A percentile compares a stretch with the other conserved stretches of the same genome.
Evolutionary conservation across 2,113 vertebrate genomes (phyloP).

Genomic region (Callithrix jacchus): DNA sequence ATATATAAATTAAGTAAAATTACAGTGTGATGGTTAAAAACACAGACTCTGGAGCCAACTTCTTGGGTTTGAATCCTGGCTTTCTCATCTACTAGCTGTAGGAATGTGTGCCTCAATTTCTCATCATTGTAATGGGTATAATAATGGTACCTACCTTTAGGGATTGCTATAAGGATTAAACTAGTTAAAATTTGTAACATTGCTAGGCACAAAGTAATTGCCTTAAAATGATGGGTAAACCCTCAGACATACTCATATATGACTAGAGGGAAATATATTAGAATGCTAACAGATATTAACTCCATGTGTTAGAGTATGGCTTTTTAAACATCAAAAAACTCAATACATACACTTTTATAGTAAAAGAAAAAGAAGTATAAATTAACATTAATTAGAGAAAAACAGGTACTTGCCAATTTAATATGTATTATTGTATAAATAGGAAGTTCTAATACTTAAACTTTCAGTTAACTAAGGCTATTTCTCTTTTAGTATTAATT

Average conservation of each 20-base stretch:
- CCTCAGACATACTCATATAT: background rate
- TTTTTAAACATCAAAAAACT: slow-evolving; percentile 16
- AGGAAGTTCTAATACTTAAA: background rate
- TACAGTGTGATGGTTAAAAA: background rate
- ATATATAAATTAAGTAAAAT: background rate
- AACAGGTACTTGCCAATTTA: background rate
- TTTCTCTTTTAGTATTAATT: slow-evolving; percentile 15
- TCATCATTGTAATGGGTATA: slow-evolving; percentile 35
- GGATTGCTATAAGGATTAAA: background rate
- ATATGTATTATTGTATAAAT: background rate
- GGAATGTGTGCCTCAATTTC: background rate
- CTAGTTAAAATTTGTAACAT: slow-evolving; percentile 11
- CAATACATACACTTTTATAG: slow-evolving; percentile 4
- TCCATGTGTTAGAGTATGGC: background rate
- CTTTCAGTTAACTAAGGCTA: background rate
- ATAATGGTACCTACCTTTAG: background rate
- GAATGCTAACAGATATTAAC: slow-evolving; percentile 19
- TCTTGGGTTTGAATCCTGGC: background rate
- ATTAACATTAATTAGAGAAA: background rate
- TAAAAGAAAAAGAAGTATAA: background rate
- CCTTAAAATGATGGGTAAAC: background rate
- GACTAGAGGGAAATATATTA: background rate
- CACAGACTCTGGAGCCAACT: background rate
- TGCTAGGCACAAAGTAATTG: background rate
- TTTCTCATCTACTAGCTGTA: background rate